Conservation (phyloP, 2,888 invertebrate genomes). For the Apotomis betuletana region DNA sequence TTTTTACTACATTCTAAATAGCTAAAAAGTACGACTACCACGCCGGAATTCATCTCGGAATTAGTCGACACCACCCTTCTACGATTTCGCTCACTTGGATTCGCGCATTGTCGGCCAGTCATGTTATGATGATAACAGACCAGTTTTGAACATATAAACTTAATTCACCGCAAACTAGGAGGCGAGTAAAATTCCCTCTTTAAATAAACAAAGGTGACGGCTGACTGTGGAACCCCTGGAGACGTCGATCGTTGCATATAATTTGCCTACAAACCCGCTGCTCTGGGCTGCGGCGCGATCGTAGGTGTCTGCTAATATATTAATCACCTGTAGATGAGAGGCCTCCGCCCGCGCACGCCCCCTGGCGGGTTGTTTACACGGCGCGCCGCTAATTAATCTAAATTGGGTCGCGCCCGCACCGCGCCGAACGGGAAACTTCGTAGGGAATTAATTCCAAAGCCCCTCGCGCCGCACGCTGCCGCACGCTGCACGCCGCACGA, state of each 20-base stretch:
- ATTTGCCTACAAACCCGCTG: slow-evolving; percentile 9
- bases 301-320: slow-evolving; percentile 37
- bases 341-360: background rate
- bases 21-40: no score
- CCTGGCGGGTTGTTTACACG: slow-evolving; percentile 38
- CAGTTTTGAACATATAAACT: no score
- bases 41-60: no score
- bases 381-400: slow-evolving; percentile 42
- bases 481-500: slow-evolving; percentile 29
- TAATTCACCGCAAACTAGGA: no score
- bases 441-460: slow-evolving; percentile 47
- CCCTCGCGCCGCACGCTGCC: slow-evolving; percentile 36
- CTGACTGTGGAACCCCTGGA: no score
- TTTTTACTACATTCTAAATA: no score
- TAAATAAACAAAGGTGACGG: no score
- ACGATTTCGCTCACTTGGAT: no score
- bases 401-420: slow-evolving; percentile 40
- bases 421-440: slow-evolving; percentile 45
- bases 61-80: no score
- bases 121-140: no score
- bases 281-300: slow-evolving; percentile 18
- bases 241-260: background rate
- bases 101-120: no score
- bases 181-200: no score
- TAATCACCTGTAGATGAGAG: slow-evolving; percentile 40